These are phyloP conservation scores for Platanista minor DNA, from an alignment of 2,113 vertebrate species.

Conservation along the genomic window DNA sequence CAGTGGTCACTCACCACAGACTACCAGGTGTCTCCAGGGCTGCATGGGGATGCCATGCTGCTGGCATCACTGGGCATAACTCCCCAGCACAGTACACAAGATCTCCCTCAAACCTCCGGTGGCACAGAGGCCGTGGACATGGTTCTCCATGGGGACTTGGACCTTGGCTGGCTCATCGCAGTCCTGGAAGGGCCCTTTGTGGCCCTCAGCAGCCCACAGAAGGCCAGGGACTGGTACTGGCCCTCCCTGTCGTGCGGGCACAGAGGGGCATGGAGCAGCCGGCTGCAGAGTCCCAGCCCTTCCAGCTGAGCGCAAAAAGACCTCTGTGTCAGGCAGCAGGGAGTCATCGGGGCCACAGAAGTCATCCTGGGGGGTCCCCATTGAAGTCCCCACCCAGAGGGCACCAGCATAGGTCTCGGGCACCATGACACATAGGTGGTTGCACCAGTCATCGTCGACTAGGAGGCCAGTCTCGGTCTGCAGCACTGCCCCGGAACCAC, in stretches of 20 bases:
- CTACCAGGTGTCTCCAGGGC: conserved; percentile 76
- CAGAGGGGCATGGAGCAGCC: neutral
- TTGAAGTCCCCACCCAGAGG: conserved; percentile 72
- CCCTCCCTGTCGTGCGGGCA: neutral
- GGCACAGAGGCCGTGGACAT: conserved; percentile 17
- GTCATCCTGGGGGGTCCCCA: conserved; percentile 53
- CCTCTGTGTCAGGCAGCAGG: accelerated
- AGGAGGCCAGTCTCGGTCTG: conserved; percentile 74
- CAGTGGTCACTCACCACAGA: conserved; percentile 66
- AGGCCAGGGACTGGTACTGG: neutral
- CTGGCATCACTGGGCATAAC: conserved; percentile 75
- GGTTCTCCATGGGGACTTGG: neutral
- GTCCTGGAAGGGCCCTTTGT: conserved; percentile 63
- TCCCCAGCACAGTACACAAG: conserved; percentile 59
- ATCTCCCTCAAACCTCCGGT: neutral
- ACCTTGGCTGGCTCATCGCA: conserved; percentile 51
- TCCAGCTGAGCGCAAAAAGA: neutral
- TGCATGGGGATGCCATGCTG: neutral
- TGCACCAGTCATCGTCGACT: conserved; percentile 72
- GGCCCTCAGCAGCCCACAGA: conserved; percentile 61
- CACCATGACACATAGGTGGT: conserved; percentile 65
- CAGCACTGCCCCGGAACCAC: conserved; percentile 66
- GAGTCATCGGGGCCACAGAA: neutral
- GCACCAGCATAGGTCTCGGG: conserved; percentile 67
- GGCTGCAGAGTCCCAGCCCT: neutral